phyloP scores from a whole-genome alignment of 2,888 invertebrate species.

The Beris morrisii region DNA sequence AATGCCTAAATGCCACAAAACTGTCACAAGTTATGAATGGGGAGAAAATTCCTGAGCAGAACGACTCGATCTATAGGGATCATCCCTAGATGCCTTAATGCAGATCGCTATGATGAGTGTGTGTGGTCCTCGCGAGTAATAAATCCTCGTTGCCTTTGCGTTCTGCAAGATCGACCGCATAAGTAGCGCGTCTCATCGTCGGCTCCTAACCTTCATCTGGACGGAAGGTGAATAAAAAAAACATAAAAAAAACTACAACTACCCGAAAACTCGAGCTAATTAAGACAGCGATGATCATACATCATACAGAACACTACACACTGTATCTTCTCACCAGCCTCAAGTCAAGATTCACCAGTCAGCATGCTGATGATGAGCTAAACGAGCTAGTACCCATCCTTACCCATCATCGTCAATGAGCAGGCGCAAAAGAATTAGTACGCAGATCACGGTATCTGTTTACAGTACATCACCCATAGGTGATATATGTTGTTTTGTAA shows the following conservation, averaged over 20 bases:
- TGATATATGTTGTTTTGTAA: neutral
- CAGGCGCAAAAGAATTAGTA: conserved; percentile 9
- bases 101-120: conserved; percentile 18
- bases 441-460: conserved; percentile 26
- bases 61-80: conserved; percentile 27
- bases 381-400: conserved; percentile 1
- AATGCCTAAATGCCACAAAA: conserved; percentile 38
- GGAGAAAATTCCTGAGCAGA: conserved; percentile 27
- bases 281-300: conserved; percentile 35
- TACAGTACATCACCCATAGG: conserved; percentile 26
- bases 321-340: neutral
- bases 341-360: neutral
- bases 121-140: conserved; percentile 33
- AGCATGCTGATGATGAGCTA: conserved; percentile 5
- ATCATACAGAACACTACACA: neutral
- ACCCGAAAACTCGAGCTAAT: conserved; percentile 32
- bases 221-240: conserved; percentile 27
- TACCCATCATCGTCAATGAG: neutral
- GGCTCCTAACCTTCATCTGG: conserved; percentile 10
- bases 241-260: no score
- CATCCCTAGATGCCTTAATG: conserved; percentile 25
- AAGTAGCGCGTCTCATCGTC: conserved; percentile 33
- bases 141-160: conserved; percentile 19
- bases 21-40: conserved; percentile 40
- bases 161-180: conserved; percentile 35